These are phyloP conservation scores for Parazoanthus swiftii DNA, from an alignment of 92 coral and sea anemone genomes.

Conservation along the genomic window DNA sequence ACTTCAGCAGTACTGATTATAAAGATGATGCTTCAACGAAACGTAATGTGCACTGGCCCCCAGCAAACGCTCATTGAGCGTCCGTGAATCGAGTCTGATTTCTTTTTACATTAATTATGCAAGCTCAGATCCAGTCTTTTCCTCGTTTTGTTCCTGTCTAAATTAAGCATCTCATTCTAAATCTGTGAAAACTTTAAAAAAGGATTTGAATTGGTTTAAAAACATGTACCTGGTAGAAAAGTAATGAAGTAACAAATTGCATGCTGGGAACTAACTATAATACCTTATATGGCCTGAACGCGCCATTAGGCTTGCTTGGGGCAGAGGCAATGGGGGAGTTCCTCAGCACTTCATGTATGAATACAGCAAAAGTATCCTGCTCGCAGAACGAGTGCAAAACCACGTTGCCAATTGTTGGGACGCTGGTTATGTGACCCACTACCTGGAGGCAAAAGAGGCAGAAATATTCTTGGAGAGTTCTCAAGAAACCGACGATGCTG, in stretches of 20 bases:
- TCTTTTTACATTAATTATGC: not conserved
- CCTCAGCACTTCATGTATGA: slow-evolving; percentile 35
- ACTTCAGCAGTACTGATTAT: too few relatives aligned
- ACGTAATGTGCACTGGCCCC: too few relatives aligned
- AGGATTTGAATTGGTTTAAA: not conserved
- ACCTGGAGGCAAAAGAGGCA: not conserved
- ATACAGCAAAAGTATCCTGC: slow-evolving; percentile 24
- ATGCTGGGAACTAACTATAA: slow-evolving; percentile 24
- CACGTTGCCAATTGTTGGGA: not conserved
- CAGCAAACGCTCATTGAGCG: too few relatives aligned
- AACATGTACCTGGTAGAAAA: not conserved
- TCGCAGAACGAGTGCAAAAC: not conserved
- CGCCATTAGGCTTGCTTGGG: slow-evolving; percentile 49
- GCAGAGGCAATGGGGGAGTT: not conserved
- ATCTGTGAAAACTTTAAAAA: too few relatives aligned
- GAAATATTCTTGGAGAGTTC: slow-evolving; percentile 15
- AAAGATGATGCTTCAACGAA: too few relatives aligned
- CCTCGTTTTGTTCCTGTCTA: not conserved
- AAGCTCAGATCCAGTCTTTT: not conserved
- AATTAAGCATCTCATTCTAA: not conserved
- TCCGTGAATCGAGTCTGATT: too few relatives aligned
- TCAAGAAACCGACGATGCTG: slow-evolving; percentile 36
- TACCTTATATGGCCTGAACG: slow-evolving; percentile 34
- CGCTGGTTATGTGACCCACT: not conserved
- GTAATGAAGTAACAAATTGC: not conserved